Evolutionary conservation across 2,113 vertebrate species (phyloP).

Genomic region (Piprites chloris): DNA sequence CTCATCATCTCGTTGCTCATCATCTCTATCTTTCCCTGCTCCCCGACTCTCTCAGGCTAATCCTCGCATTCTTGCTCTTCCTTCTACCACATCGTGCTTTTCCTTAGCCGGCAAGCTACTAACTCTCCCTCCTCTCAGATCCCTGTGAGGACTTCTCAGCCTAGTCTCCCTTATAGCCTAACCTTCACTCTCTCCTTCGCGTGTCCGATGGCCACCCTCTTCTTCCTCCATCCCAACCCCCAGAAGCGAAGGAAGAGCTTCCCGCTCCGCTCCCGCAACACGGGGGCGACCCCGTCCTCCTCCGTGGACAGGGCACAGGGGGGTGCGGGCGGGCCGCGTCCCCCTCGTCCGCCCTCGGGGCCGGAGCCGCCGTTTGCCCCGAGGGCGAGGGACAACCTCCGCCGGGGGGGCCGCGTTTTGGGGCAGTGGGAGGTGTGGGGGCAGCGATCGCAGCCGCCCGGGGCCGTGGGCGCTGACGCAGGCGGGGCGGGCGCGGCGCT

Average conservation of each 20-base stretch:
- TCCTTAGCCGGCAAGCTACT: neutral
- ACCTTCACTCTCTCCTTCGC: fast-evolving
- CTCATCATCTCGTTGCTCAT: neutral
- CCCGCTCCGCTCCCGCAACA: too few species aligned
- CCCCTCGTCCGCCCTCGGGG: fast-evolving
- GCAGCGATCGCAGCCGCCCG: neutral
- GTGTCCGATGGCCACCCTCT: too few species aligned
- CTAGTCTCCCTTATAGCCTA: neutral
- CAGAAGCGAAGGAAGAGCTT: neutral
- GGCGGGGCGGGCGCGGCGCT: constrained; percentile 37
- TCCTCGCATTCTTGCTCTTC: neutral
- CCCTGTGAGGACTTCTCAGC: neutral
- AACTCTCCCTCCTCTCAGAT: neutral
- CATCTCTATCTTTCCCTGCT: fast-evolving
- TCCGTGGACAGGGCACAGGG: fast-evolving
- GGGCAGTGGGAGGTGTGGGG: neutral
- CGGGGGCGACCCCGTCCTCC: too few species aligned
- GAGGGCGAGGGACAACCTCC: neutral
- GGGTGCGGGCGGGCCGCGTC: neutral
- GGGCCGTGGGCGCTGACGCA: constrained; percentile 68
- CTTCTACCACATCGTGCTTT: neutral
- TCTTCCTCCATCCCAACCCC: neutral
- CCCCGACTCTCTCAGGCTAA: neutral
- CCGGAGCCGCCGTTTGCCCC: neutral
- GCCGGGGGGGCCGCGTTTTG: neutral